A percentile compares a stretch with the other conserved stretches of the same genome.
These are phyloP conservation scores for Parelbella ahira DNA, from an alignment of 2,888 invertebrate genomes.

Conservation along the genomic window DNA sequence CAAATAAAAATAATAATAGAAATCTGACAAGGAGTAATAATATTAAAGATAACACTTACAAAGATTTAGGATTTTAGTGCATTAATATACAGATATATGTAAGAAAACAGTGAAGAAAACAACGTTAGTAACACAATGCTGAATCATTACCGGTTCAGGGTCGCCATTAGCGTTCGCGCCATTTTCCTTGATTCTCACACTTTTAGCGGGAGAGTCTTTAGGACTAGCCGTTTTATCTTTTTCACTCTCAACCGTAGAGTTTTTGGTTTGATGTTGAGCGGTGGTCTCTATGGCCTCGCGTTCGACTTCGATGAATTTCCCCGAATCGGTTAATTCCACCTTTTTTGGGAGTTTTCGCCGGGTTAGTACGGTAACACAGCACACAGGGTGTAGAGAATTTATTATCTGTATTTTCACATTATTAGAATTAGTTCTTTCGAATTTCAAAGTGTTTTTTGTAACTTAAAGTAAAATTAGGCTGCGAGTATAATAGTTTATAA, in stretches of 20 bases:
- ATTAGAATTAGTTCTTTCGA: too few species aligned
- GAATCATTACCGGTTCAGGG: slow-evolving; percentile 41
- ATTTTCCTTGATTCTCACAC: slow-evolving; percentile 70
- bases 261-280: slow-evolving; percentile 26
- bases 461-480: too few species aligned
- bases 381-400: slow-evolving; percentile 32
- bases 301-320: slow-evolving; percentile 77
- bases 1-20: too few species aligned
- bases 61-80: too few species aligned
- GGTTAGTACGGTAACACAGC: slow-evolving; percentile 65
- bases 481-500: too few species aligned
- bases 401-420: slow-evolving; percentile 12
- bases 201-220: slow-evolving; percentile 65
- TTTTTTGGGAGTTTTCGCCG: slow-evolving; percentile 49
- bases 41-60: too few species aligned
- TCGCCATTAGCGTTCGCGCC: slow-evolving; percentile 58
- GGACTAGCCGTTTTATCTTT: slow-evolving; percentile 47
- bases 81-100: too few species aligned
- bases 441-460: too few species aligned
- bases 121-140: too few species aligned
- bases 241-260: slow-evolving; percentile 35
- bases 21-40: too few species aligned
- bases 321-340: slow-evolving; percentile 76
- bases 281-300: slow-evolving; percentile 43
- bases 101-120: too few species aligned